These are phyloP conservation scores for Auanema sp. DNA, from an alignment of 2,888 invertebrate genomes.

Conservation along the genomic window DNA sequence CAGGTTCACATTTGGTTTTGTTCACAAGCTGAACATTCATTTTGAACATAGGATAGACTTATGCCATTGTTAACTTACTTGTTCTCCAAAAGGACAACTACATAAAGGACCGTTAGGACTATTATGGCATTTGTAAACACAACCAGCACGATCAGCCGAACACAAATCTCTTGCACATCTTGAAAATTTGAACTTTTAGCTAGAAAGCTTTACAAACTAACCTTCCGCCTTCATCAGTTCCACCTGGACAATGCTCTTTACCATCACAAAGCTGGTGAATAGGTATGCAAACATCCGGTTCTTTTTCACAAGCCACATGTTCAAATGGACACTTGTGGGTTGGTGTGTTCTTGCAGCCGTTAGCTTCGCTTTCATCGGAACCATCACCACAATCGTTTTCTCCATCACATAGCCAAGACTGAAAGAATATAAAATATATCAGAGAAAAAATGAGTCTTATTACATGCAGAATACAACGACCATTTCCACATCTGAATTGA, in stretches of 20 bases:
- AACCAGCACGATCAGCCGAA: slow-evolving; percentile 65
- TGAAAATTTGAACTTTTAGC: no score
- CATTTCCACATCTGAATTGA: slow-evolving; percentile 64
- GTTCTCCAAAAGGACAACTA: slow-evolving; percentile 84
- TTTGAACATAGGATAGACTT: no score
- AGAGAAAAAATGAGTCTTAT: no score
- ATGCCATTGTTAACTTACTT: slow-evolving; percentile 77
- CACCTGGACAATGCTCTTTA: slow-evolving; percentile 94
- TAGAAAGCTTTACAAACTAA: neutral
- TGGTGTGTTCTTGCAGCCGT: slow-evolving; percentile 43
- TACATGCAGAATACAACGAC: slow-evolving; percentile 62
- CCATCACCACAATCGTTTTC: slow-evolving; percentile 63
- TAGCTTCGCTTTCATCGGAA: slow-evolving; percentile 51
- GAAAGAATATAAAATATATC: slow-evolving; percentile 5
- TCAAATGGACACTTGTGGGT: slow-evolving; percentile 56
- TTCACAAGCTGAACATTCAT: slow-evolving; percentile 41
- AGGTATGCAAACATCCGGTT: slow-evolving; percentile 73
- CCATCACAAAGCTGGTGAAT: slow-evolving; percentile 74
- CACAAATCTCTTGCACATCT: slow-evolving; percentile 64
- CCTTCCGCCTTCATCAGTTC: slow-evolving; percentile 68
- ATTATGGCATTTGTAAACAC: slow-evolving; percentile 65
- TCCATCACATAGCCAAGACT: slow-evolving; percentile 64
- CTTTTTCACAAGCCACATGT: slow-evolving; percentile 50
- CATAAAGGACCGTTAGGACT: slow-evolving; percentile 79
- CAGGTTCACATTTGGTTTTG: slow-evolving; percentile 60